These are phyloP conservation scores for Heliconius aoede DNA, from an alignment of 2,888 invertebrate genomes.

Conservation along the genomic window DNA sequence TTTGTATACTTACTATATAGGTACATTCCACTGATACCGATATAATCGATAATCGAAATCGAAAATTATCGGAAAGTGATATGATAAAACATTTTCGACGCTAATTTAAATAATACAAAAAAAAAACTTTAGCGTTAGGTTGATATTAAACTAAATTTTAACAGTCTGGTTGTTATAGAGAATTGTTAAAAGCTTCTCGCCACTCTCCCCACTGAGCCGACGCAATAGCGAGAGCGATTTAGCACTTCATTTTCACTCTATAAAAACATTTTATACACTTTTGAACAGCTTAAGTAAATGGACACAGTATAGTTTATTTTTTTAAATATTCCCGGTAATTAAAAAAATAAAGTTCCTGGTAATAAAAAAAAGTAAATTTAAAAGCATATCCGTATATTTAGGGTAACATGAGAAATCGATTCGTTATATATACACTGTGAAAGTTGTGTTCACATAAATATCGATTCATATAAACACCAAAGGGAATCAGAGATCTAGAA, in stretches of 20 bases:
- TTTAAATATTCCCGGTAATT: background rate
- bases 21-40: background rate
- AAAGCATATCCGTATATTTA: background rate
- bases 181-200: conserved; percentile 19
- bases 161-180: background rate
- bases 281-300: background rate
- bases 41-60: background rate
- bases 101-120: background rate
- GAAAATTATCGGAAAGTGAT: background rate
- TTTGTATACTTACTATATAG: background rate
- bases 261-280: conserved; percentile 12
- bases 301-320: background rate
- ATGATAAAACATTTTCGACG: background rate
- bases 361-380: background rate
- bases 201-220: conserved; percentile 13
- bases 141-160: conserved; percentile 7
- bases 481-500: conserved; percentile 8
- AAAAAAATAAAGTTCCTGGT: no score
- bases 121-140: background rate
- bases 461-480: conserved; percentile 64
- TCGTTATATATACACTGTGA: conserved; percentile 72
- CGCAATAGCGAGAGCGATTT: conserved; percentile 8
- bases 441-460: conserved; percentile 55
- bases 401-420: conserved; percentile 55
- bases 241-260: conserved; percentile 19